Conservation (phyloP, 2,888 invertebrate genomes). For the Odiellus spinosus region DNA sequence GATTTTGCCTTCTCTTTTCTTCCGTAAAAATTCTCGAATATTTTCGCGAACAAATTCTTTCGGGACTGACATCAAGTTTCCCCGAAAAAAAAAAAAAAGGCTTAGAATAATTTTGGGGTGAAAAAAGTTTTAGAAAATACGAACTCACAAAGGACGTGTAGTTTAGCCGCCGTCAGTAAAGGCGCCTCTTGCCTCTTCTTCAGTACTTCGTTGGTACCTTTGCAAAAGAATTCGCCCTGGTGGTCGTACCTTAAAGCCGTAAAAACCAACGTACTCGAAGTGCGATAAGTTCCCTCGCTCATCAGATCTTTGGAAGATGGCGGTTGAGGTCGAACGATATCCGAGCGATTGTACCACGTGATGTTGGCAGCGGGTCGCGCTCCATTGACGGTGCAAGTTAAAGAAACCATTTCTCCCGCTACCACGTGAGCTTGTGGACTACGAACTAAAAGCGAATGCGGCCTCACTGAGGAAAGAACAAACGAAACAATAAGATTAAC, state of each 20-base stretch:
- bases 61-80: no score
- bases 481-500: no score
- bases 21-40: no score
- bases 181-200: constrained; percentile 54
- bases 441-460: constrained; percentile 54
- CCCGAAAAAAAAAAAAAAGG: no score
- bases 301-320: constrained; percentile 17
- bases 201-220: constrained; percentile 55
- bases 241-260: constrained; percentile 21
- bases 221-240: constrained; percentile 21
- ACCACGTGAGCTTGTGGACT: constrained; percentile 63
- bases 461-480: constrained; percentile 49
- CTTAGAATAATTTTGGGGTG: neutral
- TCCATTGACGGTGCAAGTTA: constrained; percentile 59
- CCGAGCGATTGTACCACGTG: constrained; percentile 56
- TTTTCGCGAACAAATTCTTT: no score
- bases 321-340: constrained; percentile 18
- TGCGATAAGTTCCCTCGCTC: constrained; percentile 21
- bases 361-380: constrained; percentile 68
- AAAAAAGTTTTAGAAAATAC: constrained; percentile 1
- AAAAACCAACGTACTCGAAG: constrained; percentile 19
- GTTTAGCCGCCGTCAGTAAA: constrained; percentile 47
- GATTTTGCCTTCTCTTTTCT: no score
- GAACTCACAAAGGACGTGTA: constrained; percentile 75
- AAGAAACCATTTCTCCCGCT: constrained; percentile 58